Percentiles rank a stretch among this genome's conserved stretches.
Evolutionary conservation across 1,140 invertebrate species (phyloP).

Genomic region (Cyphomyrmex costatus): DNA sequence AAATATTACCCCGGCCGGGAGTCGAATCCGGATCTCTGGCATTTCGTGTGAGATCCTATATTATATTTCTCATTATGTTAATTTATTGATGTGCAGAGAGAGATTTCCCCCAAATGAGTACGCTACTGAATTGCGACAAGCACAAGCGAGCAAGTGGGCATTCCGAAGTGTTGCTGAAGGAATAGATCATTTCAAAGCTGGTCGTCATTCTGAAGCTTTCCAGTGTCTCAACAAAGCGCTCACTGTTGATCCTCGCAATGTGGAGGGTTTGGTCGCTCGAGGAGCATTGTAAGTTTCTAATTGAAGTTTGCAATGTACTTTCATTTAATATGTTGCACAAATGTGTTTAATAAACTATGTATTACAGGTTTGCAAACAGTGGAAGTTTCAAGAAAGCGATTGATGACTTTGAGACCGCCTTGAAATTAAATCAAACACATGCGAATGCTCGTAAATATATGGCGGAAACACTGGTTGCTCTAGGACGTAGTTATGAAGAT

Average conservation of each 20-base stretch:
- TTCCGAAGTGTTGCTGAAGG: conserved; percentile 96
- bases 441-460: conserved; percentile 98
- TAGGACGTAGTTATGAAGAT: conserved; percentile 94
- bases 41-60: no score
- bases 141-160: conserved; percentile 97
- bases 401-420: conserved; percentile 96
- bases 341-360: conserved; percentile 22
- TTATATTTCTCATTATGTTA: neutral
- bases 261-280: conserved; percentile 97
- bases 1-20: no score
- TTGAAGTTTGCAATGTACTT: neutral
- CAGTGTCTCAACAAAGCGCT: conserved; percentile 97
- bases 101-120: conserved; percentile 93
- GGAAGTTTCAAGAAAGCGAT: conserved; percentile 97
- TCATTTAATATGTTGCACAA: neutral
- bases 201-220: conserved; percentile 96
- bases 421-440: conserved; percentile 95
- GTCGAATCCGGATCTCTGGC: no score
- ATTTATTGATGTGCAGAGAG: conserved; percentile 87
- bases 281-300: conserved; percentile 92
- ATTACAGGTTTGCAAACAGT: conserved; percentile 94
- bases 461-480: conserved; percentile 95
- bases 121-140: conserved; percentile 93
- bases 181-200: conserved; percentile 97
- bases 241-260: conserved; percentile 96